These are phyloP conservation scores for Dryobates pubescens DNA, from an alignment of 2,797 vertebrate genomes.

Conservation along the genomic window DNA sequence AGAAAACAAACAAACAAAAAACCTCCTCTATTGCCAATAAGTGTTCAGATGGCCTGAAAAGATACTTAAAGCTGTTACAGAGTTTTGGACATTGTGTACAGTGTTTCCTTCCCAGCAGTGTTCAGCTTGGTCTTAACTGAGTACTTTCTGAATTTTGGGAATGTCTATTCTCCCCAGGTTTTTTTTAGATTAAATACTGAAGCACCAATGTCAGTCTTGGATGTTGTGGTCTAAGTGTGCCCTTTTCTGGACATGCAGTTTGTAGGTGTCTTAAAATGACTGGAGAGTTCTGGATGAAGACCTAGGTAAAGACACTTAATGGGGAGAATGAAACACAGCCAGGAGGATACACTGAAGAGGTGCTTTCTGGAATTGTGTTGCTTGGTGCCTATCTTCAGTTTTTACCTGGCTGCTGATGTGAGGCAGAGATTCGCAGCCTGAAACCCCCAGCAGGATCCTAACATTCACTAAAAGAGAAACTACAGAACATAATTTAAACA, in stretches of 20 bases:
- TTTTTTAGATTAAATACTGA: neutral
- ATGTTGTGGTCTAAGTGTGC: accelerated
- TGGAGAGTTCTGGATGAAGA: neutral
- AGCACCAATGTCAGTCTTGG: neutral
- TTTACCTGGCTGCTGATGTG: neutral
- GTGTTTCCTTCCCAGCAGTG: neutral
- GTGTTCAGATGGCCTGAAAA: neutral
- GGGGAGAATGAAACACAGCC: neutral
- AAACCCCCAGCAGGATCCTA: neutral
- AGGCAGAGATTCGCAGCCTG: neutral
- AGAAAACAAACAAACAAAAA: neutral
- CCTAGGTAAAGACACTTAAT: neutral
- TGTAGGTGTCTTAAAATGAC: accelerated
- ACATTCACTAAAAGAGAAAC: neutral
- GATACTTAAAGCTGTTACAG: neutral
- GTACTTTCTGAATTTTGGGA: neutral
- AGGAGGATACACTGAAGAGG: neutral
- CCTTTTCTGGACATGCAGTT: neutral
- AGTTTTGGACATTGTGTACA: accelerated
- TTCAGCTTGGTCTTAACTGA: neutral
- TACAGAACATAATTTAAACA: neutral
- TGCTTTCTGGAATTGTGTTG: neutral
- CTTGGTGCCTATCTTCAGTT: neutral
- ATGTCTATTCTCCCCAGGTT: accelerated
- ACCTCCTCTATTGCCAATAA: neutral